Evolutionary conservation across 2,113 vertebrate species (phyloP).

Genomic region (Hemichromis elongatus): DNA sequence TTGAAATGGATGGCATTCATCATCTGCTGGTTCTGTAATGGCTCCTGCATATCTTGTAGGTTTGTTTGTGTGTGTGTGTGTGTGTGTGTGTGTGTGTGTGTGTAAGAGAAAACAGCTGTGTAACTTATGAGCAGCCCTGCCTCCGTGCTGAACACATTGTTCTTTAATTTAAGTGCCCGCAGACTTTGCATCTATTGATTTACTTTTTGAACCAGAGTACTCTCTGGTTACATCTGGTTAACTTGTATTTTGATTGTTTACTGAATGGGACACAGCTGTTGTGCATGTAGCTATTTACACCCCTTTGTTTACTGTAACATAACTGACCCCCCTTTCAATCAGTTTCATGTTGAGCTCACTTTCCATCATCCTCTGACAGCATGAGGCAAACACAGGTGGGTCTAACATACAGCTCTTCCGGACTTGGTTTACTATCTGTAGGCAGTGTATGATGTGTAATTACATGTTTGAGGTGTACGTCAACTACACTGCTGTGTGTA

Average conservation of each 20-base stretch:
- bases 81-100: not conserved
- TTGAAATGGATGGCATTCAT: too few relatives aligned
- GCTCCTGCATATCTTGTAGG: too few relatives aligned
- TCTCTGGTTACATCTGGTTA: not conserved
- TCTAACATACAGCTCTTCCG: not conserved
- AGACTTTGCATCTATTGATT: not conserved
- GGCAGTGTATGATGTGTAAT: not conserved
- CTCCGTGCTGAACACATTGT: not conserved
- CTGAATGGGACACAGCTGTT: not conserved
- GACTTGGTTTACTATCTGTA: not conserved
- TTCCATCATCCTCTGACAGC: not conserved
- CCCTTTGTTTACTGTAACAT: not conserved
- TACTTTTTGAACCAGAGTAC: not conserved
- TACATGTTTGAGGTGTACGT: not conserved
- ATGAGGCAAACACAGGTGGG: not conserved
- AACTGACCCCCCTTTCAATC: not conserved
- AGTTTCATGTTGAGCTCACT: not conserved
- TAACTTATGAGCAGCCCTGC: not conserved
- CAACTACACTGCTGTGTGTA: not conserved
- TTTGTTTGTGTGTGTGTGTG: accelerated
- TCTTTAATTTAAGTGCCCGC: not conserved
- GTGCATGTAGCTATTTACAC: not conserved
- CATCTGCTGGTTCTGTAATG: too few relatives aligned
- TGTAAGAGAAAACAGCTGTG: not conserved
- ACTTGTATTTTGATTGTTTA: not conserved